Evolutionary conservation across 2,113 vertebrate species (phyloP).

Genomic region (Pterocles gutturalis): DNA sequence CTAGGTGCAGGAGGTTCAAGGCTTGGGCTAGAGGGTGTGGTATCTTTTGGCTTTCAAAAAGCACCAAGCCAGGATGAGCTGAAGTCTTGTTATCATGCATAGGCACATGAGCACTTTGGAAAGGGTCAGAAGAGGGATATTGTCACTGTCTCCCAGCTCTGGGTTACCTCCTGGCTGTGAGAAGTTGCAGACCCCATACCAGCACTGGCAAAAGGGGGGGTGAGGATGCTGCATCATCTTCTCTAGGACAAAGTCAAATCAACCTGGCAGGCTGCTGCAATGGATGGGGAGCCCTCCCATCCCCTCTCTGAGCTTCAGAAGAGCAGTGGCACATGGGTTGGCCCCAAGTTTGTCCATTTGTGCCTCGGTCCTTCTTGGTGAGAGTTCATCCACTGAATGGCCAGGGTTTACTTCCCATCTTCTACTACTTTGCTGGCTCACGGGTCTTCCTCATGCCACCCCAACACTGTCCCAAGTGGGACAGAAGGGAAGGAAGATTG

Average conservation of each 20-base stretch:
- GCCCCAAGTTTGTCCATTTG: background rate
- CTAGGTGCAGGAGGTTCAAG: background rate
- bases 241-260: background rate
- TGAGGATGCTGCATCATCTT: background rate
- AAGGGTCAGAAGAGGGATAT: background rate
- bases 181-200: background rate
- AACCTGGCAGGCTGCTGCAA: background rate
- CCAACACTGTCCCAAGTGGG: too few relatives aligned
- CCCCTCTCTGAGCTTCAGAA: background rate
- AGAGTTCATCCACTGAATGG: background rate
- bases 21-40: too few relatives aligned
- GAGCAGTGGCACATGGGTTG: background rate
- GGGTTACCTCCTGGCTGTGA: background rate
- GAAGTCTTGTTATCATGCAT: background rate
- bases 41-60: background rate
- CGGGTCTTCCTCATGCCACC: background rate
- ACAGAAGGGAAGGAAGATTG: background rate
- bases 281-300: background rate
- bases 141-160: background rate
- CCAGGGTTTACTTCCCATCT: background rate
- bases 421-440: too few relatives aligned
- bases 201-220: background rate
- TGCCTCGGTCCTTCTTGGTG: background rate
- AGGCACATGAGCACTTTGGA: background rate
- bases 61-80: background rate